Base-by-base conservation (phyloP, 2,113 vertebrate species). In the Cyphomyrus plagiostoma region DNA sequence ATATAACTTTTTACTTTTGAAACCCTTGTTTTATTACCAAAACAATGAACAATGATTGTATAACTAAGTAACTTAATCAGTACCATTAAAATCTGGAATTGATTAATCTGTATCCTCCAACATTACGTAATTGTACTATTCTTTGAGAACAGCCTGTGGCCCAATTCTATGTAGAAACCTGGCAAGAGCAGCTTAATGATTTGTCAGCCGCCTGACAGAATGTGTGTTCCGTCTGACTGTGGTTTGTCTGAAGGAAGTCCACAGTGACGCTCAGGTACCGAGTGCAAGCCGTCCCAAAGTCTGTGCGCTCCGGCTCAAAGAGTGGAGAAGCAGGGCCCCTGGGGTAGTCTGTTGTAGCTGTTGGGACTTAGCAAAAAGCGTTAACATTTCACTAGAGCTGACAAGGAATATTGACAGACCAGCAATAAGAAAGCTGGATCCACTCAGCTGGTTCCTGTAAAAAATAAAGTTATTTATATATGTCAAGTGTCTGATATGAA, bases 111-210 rank as follows among this genome's bases (percentile, higher is more conserved):
- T 62, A 45, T 88, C 30, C 35, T 45, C 45, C 30, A 66, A 1
- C 58, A 9, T 50, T 62, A 66, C 30, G 30, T 53, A 50, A 88
- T 42, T 66, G 49, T 62, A 26, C 56, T 84, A n/a, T 46, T 42
- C 45, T 84, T 48, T 46, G 35, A 21, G 77, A 82, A 82, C 42
- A 45, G 42, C 21, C 77, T 42, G 42, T 84, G 82, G 85, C 48
- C 49, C 26, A 53, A 56, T 87, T 87, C 85, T 87, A 30, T 86
- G 83, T n/a, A 50, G 83, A 86, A 86, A 86, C 83, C 46, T 49
- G 85, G 49, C 42, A 50, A 86, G 45, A 48, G 42, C 9, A 46
- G 45, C 39, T 84, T 46, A 48, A 48, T 84, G 39, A 84, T 45
- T 84, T 84, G 82, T 84, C 82, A 84, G 45, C n/a, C 45, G 45